Base-by-base conservation (phyloP, 2,888 invertebrate species). In the Hypolimnas misippus region DNA sequence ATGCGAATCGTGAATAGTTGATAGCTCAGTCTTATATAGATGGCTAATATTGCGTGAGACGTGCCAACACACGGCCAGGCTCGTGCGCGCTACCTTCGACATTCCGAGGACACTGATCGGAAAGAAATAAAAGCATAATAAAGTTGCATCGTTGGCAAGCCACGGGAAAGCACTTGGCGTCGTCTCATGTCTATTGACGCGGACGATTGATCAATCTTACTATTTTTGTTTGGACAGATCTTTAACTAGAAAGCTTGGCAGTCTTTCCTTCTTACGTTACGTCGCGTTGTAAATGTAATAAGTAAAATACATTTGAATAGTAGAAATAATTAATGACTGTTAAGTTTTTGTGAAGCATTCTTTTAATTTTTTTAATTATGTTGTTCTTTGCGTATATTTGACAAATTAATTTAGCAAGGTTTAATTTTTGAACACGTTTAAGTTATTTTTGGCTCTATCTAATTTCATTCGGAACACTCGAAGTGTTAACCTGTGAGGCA, bases 141-240 rank as follows among this genome's bases (percentile, higher is more conserved):
- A 59, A 57, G 71, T 68, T 67, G 70, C 68, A 72, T 76, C 69
- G 71, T 73, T 78, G 80, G 79, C 80, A 72, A 66, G 73, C 69
- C 69, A 66, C 65, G 72, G 75, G 78, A 79, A 78, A 82, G 76
- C 77, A 78, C 76, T 86, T 83, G 86, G 81, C 84, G 81, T 63
- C 52, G 73, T 72, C 69, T 73, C 42, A 10, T 55, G 76, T 77
- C 74, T 81, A 78, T 79, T 78, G 80, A 80, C 80, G 76, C 71
- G 75, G 68, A 63, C 69, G 74, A 79, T 77, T 83, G 83, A 86
- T 87, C 78, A 82, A 84, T 83, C 72, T 60, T 67, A 70, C 78
- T 84, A 82, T 83, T 82, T 60, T 61, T 44, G 55, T 61, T 54
- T 61, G 52, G 46, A 42, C 53, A 60, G 42, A 51, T 54, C 49